Base-by-base conservation (phyloP, 1,140 invertebrate genomes). In the Drosophila guanche region DNA sequence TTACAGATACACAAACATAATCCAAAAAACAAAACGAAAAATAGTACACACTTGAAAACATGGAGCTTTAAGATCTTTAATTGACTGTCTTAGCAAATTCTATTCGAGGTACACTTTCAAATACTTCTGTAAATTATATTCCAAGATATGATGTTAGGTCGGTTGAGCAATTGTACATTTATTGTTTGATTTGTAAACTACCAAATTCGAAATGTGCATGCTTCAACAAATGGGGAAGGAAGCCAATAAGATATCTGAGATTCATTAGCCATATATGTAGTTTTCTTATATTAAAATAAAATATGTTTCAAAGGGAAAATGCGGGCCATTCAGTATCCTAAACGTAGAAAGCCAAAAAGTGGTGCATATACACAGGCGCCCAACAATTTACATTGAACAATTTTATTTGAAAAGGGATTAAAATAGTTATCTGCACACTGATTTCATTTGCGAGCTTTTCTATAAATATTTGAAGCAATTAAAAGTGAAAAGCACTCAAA, bases 91-190 rank as follows among this genome's bases (percentile, higher is more conserved):
- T 20, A 57, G 16, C 45, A 53, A 46, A 46, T 42, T 50, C 6
- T n/a, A 66, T 40, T 55, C n/a, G 60, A 53, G 56, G 20, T 51
- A 75, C 58, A 37, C 42, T 53, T 67, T 86, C 72, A 85, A 85
- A 86, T 71, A 79, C 81, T 85, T 85, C 79, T 84, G 79, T 84
- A 84, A 84, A 67, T 70, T 80, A 50, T 65, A 40, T 41, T 54
- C 14, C 20, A 65, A 61, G 46, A 58, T 37, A 29, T 63, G 29
- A 22, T 56, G 16, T 37, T 29, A 6, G 50, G 66, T 68, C 62
- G 37, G 12, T 7, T 42, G 50, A 12, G 43, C 33, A 14, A 48
- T 55, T 10, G 50, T 53, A 47, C 23, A 20, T 25, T 42, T 16
- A 52, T 46, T 68, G 20, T 48, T 54, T 62, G 25, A 29, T 58